Evolutionary conservation across 2,888 invertebrate genomes (phyloP), one percentile per base, ranked within the genome.

Genomic region (Erebia ligea): DNA sequence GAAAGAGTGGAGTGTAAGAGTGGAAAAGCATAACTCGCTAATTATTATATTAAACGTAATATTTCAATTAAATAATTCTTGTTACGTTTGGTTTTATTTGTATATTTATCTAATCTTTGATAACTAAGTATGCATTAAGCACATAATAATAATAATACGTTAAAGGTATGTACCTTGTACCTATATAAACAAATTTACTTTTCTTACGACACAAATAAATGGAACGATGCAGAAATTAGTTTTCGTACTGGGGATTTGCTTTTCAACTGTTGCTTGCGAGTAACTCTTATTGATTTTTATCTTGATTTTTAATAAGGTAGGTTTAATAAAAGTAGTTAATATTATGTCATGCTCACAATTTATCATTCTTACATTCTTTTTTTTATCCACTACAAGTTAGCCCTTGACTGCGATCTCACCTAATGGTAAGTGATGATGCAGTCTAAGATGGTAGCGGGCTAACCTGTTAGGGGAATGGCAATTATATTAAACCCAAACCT

Each of bases 211-310:
- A n/a, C 17, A 61, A 40, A 61, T 42, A n/a, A 17, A 11, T 10
- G 19, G 40, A 56, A 57, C 40, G 5, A 42, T 25, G 66, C 17
- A 66, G 15, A 56, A 17, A 52, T 13, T 34, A 2, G 10, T 61
- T 45, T 8, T 57, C 57, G n/a, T 57, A 25, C 15, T 45, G 11
- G 42, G 9, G 1, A 45, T 45, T 61, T 45, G 17, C 45, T 0
- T 61, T 61, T 11, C 61, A 61, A 8, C 61, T 42, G 42, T 11
- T 57, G 57, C 57, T 25, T 25, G 57, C 34, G 15, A 57, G 57
- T 57, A 9, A 17, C 34, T 34, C 6, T 34, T 6, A 34, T 34
- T 34, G 34, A 34, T 34, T 34, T 34, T 15, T 5, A 50, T 4
- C n/a, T 52, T 52, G 17, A n/a, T 52, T 52, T 17, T 52, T 52